phyloP scores from a whole-genome alignment of 1,140 invertebrate genomes.

The Dreissena polymorpha region DNA sequence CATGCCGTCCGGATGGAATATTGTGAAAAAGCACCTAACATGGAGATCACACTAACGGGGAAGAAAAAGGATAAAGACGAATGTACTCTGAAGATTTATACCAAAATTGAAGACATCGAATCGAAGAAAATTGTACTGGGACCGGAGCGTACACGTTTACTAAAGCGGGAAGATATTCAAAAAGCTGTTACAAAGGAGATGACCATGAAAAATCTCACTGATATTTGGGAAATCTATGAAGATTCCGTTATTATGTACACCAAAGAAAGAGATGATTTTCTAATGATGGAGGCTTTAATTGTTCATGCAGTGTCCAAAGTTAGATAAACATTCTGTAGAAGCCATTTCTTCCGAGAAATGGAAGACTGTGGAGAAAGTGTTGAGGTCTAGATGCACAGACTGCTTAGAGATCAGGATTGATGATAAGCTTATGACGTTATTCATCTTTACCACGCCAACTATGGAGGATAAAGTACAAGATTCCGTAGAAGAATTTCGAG shows the following conservation, averaged over 20 bases:
- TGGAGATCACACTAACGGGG: neutral
- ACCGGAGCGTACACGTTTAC: constrained; percentile 12
- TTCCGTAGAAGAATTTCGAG: constrained; percentile 45
- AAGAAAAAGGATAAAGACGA: neutral
- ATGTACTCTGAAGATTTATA: constrained; percentile 22
- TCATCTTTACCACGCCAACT: constrained; percentile 13
- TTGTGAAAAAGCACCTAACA: neutral
- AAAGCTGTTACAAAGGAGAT: constrained; percentile 37
- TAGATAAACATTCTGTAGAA: constrained; percentile 27
- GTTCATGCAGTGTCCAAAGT: constrained; percentile 42
- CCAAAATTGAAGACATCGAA: neutral
- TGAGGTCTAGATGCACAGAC: constrained; percentile 9
- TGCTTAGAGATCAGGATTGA: constrained; percentile 1
- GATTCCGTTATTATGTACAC: constrained; percentile 45
- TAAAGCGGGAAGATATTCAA: constrained; percentile 30
- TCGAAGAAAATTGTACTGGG: constrained; percentile 10
- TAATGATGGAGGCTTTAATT: constrained; percentile 36
- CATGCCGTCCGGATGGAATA: neutral
- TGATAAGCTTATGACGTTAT: neutral
- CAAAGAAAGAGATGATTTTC: constrained; percentile 48
- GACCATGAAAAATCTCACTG: constrained; percentile 35
- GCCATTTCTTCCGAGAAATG: constrained; percentile 21
- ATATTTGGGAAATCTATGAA: constrained; percentile 53
- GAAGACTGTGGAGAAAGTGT: constrained; percentile 16
- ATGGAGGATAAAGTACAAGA: constrained; percentile 20